Conservation (phyloP, 2,797 vertebrate species). For the Gallirallus australis region DNA sequence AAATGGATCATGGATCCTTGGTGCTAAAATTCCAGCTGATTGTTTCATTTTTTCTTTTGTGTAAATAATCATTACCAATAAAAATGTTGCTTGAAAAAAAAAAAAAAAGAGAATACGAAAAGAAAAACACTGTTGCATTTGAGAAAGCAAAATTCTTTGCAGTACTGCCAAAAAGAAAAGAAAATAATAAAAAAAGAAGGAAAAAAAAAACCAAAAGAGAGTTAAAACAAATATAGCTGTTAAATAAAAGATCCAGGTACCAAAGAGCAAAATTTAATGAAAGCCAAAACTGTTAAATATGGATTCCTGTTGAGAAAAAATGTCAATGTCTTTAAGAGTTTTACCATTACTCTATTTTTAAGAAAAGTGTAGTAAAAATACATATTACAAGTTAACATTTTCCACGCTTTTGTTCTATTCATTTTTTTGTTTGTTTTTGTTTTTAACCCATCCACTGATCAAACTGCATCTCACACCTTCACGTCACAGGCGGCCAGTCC, state of each 20-base stretch:
- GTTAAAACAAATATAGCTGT: conserved; percentile 80
- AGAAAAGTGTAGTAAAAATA: conserved; percentile 90
- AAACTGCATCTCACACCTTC: conserved; percentile 56
- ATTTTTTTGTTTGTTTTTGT: background rate
- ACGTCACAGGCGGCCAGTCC: conserved; percentile 38
- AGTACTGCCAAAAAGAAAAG: conserved; percentile 49
- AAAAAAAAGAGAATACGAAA: conserved; percentile 61
- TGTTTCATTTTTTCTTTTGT: conserved; percentile 62
- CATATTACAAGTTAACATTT: conserved; percentile 86
- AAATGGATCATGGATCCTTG: conserved; percentile 73
- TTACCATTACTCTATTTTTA: conserved; percentile 84
- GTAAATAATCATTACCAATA: conserved; percentile 66
- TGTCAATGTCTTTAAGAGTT: conserved; percentile 81
- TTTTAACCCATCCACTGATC: conserved; percentile 40
- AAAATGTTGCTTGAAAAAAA: conserved; percentile 61
- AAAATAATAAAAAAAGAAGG: background rate
- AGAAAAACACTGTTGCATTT: conserved; percentile 65
- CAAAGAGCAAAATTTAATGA: conserved; percentile 89
- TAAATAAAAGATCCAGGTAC: conserved; percentile 85
- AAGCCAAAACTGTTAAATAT: conserved; percentile 84
- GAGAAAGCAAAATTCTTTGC: conserved; percentile 71
- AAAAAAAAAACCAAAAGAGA: background rate
- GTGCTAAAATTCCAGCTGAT: conserved; percentile 76
- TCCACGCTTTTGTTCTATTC: conserved; percentile 71
- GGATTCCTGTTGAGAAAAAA: conserved; percentile 85